These are phyloP conservation scores for Sparidentex hasta DNA, from an alignment of 2,797 vertebrate genomes.

Conservation along the genomic window DNA sequence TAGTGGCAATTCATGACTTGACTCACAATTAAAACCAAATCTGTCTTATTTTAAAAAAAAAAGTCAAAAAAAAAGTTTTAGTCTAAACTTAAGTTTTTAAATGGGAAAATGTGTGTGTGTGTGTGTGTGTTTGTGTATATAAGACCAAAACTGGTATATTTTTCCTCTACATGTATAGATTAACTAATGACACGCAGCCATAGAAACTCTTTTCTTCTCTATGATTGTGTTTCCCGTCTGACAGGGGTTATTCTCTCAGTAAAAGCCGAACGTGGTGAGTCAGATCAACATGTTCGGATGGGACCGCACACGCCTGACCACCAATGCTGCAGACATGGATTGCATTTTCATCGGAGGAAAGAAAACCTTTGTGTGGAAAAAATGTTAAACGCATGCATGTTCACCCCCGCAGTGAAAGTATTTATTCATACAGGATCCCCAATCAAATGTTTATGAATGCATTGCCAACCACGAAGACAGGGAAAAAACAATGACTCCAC, in stretches of 20 bases:
- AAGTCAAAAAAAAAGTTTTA: too few species aligned
- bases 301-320: conserved; percentile 74
- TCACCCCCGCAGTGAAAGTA: conserved; percentile 26
- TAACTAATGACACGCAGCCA: background rate
- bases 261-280: conserved; percentile 71
- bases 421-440: conserved; percentile 46
- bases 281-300: conserved; percentile 66
- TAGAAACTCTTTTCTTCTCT: background rate
- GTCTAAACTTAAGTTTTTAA: too few species aligned
- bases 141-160: too few species aligned
- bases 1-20: background rate
- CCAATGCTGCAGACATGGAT: conserved; percentile 48
- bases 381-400: conserved; percentile 10
- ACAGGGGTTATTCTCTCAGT: conserved; percentile 33
- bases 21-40: background rate
- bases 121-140: too few species aligned
- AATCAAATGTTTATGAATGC: conserved; percentile 53
- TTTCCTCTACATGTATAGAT: too few species aligned
- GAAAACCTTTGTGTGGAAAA: conserved; percentile 34
- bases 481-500: conserved; percentile 33
- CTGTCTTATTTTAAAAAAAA: too few species aligned
- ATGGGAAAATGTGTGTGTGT: too few species aligned
- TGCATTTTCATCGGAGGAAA: background rate
- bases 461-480: conserved; percentile 36
- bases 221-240: conserved; percentile 31